These are phyloP conservation scores for Sebastes iracundus DNA, from an alignment of 2,797 vertebrate species.

Conservation along the genomic window DNA sequence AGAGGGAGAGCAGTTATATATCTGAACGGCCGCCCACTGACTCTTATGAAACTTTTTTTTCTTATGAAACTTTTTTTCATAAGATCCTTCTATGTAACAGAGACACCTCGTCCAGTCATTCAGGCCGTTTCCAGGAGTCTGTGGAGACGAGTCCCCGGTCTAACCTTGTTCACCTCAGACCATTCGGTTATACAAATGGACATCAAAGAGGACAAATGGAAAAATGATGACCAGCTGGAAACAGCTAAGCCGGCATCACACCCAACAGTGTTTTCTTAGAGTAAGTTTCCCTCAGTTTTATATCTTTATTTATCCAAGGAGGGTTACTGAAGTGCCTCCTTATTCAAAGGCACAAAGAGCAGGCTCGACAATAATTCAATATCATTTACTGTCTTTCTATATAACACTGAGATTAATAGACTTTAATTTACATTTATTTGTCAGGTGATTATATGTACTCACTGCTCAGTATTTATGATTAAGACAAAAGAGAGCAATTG, in stretches of 20 bases:
- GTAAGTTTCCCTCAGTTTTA: neutral
- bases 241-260: neutral
- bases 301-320: neutral
- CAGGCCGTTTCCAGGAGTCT: neutral
- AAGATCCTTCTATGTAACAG: neutral
- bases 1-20: neutral
- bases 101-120: constrained; percentile 1
- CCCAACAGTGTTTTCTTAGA: neutral
- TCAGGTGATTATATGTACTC: neutral
- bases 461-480: neutral
- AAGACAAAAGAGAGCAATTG: neutral
- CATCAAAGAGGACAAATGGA: neutral
- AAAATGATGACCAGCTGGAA: constrained; percentile 6
- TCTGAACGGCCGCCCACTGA: neutral
- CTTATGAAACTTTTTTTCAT: neutral
- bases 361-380: neutral
- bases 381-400: neutral
- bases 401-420: neutral
- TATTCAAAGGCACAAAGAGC: too few relatives aligned
- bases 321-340: neutral
- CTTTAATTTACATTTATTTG: neutral
- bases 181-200: neutral
- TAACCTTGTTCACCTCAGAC: constrained; percentile 50
- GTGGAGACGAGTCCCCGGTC: constrained; percentile 12
- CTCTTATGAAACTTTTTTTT: neutral